phyloP scores from a whole-genome alignment of 64 coral and sea anemone species.

The Trachythela sp. region DNA sequence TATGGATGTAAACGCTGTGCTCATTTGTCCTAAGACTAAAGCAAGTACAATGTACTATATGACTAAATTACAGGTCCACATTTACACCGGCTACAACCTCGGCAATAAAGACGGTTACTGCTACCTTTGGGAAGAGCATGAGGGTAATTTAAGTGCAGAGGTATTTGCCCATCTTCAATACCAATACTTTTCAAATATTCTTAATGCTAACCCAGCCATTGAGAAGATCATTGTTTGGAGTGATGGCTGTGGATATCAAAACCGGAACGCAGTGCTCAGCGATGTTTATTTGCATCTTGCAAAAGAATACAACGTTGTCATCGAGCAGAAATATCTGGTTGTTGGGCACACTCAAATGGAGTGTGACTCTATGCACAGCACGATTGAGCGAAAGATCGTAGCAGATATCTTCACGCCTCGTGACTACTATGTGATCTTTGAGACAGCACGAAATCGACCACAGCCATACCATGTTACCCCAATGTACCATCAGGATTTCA shows the following conservation, averaged over 20 bases:
- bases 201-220: not conserved
- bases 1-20: slow-evolving; percentile 27
- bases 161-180: slow-evolving; percentile 1
- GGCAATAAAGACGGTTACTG: slow-evolving; percentile 30
- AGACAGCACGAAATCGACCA: not conserved
- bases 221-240: slow-evolving; percentile 17
- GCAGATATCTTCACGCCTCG: not conserved
- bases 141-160: slow-evolving; percentile 25
- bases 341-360: slow-evolving; percentile 39
- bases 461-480: slow-evolving; percentile 4
- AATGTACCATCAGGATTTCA: not conserved
- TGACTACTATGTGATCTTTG: not conserved
- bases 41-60: slow-evolving; percentile 29
- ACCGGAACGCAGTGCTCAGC: slow-evolving; percentile 1
- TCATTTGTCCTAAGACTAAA: slow-evolving; percentile 4
- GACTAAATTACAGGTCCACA: slow-evolving; percentile 23
- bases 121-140: slow-evolving; percentile 17
- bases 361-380: slow-evolving; percentile 22
- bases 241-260: slow-evolving; percentile 35
- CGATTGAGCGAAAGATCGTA: not conserved
- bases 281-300: slow-evolving; percentile 20
- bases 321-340: slow-evolving; percentile 27
- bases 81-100: slow-evolving; percentile 10
- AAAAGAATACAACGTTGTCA: slow-evolving; percentile 14
- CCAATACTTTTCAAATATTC: not conserved